phyloP scores from a whole-genome alignment of 2,888 invertebrate species.

The Agrilus mali region DNA sequence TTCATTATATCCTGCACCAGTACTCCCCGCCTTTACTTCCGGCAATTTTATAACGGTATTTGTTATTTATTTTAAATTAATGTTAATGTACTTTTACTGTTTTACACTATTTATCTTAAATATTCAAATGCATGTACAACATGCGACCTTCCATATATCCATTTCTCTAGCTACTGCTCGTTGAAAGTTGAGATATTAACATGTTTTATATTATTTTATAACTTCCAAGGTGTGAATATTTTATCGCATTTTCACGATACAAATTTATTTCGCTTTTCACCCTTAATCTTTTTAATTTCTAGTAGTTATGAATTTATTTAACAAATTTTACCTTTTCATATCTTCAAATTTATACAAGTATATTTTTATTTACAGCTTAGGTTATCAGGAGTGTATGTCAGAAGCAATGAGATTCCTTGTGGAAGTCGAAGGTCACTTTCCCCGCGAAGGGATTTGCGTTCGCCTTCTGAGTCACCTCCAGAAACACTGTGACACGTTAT shows the following conservation, averaged over 20 bases:
- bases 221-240: no score
- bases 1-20: no score
- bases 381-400: slow-evolving; percentile 83
- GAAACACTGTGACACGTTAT: slow-evolving; percentile 61
- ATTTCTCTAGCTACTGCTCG: no score
- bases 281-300: background rate
- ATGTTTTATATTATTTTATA: no score
- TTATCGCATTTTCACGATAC: no score
- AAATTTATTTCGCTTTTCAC: no score
- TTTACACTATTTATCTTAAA: background rate
- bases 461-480: slow-evolving; percentile 73
- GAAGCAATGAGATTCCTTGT: slow-evolving; percentile 83
- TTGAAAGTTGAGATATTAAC: no score
- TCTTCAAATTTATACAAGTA: background rate
- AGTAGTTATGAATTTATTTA: no score
- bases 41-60: background rate
- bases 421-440: slow-evolving; percentile 69
- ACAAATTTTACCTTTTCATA: no score
- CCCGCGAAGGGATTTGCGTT: slow-evolving; percentile 69
- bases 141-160: no score
- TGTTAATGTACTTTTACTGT: background rate
- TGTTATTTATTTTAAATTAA: no score
- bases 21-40: background rate
- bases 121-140: background rate
- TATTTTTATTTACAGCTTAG: slow-evolving; percentile 39